These are phyloP conservation scores for Dromaius novaehollandiae DNA, from an alignment of 2,113 vertebrate genomes.

Conservation along the genomic window DNA sequence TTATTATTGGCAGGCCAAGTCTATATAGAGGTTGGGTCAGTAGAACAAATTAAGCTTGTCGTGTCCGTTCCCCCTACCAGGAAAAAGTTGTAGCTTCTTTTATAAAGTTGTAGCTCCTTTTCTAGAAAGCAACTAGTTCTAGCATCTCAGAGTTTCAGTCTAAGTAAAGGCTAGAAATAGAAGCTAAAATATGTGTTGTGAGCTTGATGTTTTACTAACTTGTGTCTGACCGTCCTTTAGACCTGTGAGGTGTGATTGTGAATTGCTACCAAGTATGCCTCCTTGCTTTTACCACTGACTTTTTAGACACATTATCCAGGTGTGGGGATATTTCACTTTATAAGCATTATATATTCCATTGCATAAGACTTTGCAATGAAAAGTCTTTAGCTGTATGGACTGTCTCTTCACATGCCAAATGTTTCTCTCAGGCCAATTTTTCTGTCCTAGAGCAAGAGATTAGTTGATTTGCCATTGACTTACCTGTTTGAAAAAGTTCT, in stretches of 20 bases:
- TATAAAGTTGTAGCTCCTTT: not conserved
- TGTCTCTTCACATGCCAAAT: not conserved
- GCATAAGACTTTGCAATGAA: not conserved
- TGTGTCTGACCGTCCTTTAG: not conserved
- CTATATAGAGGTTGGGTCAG: not conserved
- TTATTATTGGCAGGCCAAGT: not conserved
- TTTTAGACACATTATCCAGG: not conserved
- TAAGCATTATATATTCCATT: not conserved
- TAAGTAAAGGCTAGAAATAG: not conserved
- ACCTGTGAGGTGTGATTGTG: fast-evolving
- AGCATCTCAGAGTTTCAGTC: not conserved
- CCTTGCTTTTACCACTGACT: not conserved
- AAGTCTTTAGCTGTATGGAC: not conserved
- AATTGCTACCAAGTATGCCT: not conserved
- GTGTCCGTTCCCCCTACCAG: not conserved
- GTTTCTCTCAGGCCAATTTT: not conserved
- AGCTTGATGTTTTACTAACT: not conserved
- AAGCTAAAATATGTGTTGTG: not conserved
- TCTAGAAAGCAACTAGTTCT: not conserved
- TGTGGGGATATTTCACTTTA: not conserved
- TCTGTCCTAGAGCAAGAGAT: not conserved
- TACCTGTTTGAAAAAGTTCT: not conserved
- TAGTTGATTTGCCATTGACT: not conserved
- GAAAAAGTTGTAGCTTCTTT: not conserved
- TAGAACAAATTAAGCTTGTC: not conserved